Evolutionary conservation across 2,888 invertebrate genomes (phyloP).

Genomic region (Azorinus chamasolen): DNA sequence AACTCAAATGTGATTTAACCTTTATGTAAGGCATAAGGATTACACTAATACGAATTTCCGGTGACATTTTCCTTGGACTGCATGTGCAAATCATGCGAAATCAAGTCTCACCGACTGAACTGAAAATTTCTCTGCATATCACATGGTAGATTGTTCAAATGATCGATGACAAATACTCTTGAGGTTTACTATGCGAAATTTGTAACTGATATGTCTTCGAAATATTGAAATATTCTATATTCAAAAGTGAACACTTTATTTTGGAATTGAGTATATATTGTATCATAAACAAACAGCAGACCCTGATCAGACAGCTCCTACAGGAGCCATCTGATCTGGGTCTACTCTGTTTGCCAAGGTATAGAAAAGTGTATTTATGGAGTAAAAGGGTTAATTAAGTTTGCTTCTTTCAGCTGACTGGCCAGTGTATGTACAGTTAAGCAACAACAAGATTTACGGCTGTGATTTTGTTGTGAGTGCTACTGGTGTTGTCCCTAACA

Average conservation of each 20-base stretch:
- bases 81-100: constrained; percentile 9
- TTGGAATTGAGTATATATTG: too few species aligned
- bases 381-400: not conserved
- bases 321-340: too few species aligned
- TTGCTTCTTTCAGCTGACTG: constrained; percentile 84
- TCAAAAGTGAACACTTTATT: too few species aligned
- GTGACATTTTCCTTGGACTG: constrained; percentile 4
- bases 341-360: too few species aligned
- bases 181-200: too few species aligned
- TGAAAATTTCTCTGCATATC: not conserved
- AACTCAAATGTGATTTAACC: constrained; percentile 3
- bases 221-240: too few species aligned
- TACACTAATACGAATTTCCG: constrained; percentile 5
- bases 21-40: not conserved
- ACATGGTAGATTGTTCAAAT: too few species aligned
- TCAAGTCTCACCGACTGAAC: not conserved
- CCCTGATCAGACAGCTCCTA: too few species aligned
- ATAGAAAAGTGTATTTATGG: too few species aligned
- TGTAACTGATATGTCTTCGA: too few species aligned
- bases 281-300: too few species aligned
- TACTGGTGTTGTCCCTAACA: constrained; percentile 93
- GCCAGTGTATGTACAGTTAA: constrained; percentile 91
- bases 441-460: constrained; percentile 90
- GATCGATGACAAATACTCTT: too few species aligned
- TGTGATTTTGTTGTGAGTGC: constrained; percentile 98